Percentiles rank a stretch among this genome's conserved stretches.
These are phyloP conservation scores for Napeogenes sylphis DNA, from an alignment of 2,888 invertebrate species.

Conservation along the genomic window DNA sequence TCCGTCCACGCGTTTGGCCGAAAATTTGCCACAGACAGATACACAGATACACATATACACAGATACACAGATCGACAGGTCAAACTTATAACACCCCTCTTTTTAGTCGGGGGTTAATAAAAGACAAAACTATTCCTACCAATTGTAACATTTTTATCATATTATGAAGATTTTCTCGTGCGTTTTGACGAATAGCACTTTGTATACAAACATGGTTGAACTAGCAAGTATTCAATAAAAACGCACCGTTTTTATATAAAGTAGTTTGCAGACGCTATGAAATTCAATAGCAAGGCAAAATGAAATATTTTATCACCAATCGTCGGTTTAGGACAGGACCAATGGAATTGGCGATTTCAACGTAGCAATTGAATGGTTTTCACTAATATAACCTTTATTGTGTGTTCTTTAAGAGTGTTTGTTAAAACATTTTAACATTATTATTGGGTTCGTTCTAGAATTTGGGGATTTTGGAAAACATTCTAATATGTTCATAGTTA, in stretches of 20 bases:
- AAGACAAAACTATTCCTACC: too few relatives aligned
- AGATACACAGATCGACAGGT: too few relatives aligned
- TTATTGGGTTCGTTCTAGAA: slow-evolving; percentile 13
- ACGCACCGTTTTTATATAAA: slow-evolving; percentile 20
- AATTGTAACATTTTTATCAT: neutral
- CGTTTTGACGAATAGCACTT: neutral
- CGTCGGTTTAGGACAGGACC: slow-evolving; percentile 20
- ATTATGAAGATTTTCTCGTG: slow-evolving; percentile 1
- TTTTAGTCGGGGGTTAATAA: too few relatives aligned
- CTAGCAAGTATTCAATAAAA: slow-evolving; percentile 17
- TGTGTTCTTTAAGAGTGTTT: slow-evolving; percentile 4
- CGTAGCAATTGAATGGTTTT: slow-evolving; percentile 14
- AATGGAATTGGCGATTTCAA: slow-evolving; percentile 19
- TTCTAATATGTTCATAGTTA: too few relatives aligned
- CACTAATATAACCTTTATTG: slow-evolving; percentile 12
- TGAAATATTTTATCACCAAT: slow-evolving; percentile 29
- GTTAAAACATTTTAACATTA: slow-evolving; percentile 6
- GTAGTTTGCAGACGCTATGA: slow-evolving; percentile 21
- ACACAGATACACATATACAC: too few relatives aligned
- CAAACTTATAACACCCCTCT: too few relatives aligned
- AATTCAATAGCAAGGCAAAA: slow-evolving; percentile 27
- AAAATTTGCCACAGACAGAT: too few relatives aligned
- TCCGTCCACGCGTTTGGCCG: too few relatives aligned
- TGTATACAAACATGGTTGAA: neutral
- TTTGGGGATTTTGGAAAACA: too few relatives aligned